phyloP scores from a whole-genome alignment of 2,797 vertebrate genomes.

The Smutsia temminckii region DNA sequence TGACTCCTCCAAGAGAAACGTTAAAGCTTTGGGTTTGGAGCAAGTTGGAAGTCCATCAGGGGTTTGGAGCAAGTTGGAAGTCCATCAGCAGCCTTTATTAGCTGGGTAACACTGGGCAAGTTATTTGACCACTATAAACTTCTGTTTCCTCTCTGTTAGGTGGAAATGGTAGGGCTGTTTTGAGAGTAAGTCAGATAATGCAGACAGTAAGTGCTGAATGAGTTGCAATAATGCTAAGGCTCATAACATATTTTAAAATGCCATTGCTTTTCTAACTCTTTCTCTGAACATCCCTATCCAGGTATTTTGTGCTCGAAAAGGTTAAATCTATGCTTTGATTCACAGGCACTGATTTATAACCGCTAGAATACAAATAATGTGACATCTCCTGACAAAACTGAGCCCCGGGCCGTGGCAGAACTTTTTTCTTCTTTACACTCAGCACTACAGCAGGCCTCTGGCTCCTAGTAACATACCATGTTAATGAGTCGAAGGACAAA shows the following conservation, averaged over 20 bases:
- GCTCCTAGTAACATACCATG: neutral
- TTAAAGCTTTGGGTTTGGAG: constrained; percentile 39
- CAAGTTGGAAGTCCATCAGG: neutral
- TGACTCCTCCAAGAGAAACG: constrained; percentile 52
- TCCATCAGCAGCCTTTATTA: constrained; percentile 11
- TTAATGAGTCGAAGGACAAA: neutral
- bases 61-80: constrained; percentile 21
- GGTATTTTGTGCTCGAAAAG: neutral
- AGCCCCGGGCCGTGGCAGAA: neutral
- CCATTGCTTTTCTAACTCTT: neutral
- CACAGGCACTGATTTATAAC: neutral
- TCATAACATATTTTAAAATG: constrained; percentile 43
- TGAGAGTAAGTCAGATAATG: constrained; percentile 32
- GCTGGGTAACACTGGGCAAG: constrained; percentile 12
- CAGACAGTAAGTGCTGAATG: neutral
- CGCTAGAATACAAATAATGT: neutral
- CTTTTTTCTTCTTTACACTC: neutral
- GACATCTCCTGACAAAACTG: neutral
- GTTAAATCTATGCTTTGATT: neutral
- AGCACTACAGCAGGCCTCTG: neutral
- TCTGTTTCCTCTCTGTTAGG: constrained; percentile 46
- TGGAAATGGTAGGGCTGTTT: constrained; percentile 47
- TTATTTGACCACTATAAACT: neutral
- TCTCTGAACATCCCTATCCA: neutral
- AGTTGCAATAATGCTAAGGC: neutral